Evolutionary conservation across 1,140 invertebrate genomes (phyloP), one percentile per base, ranked within the genome.

Genomic region (Drosophila sturtevanti): DNA sequence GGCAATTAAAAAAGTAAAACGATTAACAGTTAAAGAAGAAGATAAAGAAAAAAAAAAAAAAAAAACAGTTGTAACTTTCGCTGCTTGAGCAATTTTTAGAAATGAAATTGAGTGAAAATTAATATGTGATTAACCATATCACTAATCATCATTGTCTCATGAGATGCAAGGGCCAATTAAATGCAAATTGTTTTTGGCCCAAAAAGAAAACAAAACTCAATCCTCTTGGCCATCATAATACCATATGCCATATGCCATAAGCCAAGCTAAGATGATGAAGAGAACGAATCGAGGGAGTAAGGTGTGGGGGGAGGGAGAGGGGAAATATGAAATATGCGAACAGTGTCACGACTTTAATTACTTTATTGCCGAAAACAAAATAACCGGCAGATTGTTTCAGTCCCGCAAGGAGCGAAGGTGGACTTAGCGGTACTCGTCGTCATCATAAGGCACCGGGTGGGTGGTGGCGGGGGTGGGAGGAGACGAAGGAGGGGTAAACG

Each of bases 261-360:
- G 16, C 10, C 34, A 12, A 12, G 0, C 6, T 5, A 12, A 35
- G 9, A 35, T 34, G 31, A 34, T 3, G 1, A 24, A 24, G 24
- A 24, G 24, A 2, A 7, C 9, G 61, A 51, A 55, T 75, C 12
- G 55, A 38, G 41, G 48, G 68, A 54, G n/a, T 12, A 7, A 41
- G 38, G 14, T 4, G 6, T 1, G 38, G 6, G 1, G 38, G 14
- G 5, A 41, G 38, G 14, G 0, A 41, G 12, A 41, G 12, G 2
- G 35, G 41, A 41, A 38, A 74, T 18, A 75, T 85, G 70, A 87
- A 81, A 81, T 86, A 87, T 81, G 41, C 41, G 76, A 71, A 64
- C 70, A 75, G 68, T 78, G 81, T 86, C 81, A 86, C 70, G 81
- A 63, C 81, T 80, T 86, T 86, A 86, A 86, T 86, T 86, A 86